A percentile compares a stretch with the other conserved stretches of the same genome.
Evolutionary conservation across 2,113 vertebrate species (phyloP).

Genomic region (Coptodon bakossiorum): DNA sequence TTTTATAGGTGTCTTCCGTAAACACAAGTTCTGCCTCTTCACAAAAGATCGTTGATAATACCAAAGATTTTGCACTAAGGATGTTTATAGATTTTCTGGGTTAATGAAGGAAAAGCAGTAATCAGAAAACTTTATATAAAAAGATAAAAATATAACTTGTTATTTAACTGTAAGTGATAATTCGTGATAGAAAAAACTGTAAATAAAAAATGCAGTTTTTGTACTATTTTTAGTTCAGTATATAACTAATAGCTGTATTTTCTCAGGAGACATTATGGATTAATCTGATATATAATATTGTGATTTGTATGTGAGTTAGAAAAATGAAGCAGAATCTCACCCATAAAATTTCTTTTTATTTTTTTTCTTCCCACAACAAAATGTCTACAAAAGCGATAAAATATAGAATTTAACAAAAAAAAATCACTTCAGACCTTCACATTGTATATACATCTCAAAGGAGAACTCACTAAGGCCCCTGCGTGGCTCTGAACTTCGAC

Average conservation of each 20-base stretch:
- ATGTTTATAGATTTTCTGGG: background rate
- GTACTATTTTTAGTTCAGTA: background rate
- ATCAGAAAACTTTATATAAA: background rate
- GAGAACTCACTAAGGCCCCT: constrained; percentile 76
- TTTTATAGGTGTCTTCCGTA: background rate
- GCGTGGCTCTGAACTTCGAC: constrained; percentile 81
- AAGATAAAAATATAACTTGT: background rate
- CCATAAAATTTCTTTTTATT: constrained; percentile 84
- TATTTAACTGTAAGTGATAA: background rate
- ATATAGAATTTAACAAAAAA: constrained; percentile 92
- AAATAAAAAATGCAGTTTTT: background rate
- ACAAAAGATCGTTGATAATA: background rate
- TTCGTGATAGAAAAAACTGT: background rate
- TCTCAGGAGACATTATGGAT: background rate
- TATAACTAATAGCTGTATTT: background rate
- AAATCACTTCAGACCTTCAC: constrained; percentile 86
- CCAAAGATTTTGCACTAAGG: background rate
- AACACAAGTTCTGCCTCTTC: background rate
- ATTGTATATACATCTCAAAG: constrained; percentile 89
- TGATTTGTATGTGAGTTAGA: background rate
- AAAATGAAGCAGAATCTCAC: constrained; percentile 72
- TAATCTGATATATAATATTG: background rate
- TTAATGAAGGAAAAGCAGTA: background rate
- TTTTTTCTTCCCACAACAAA: constrained; percentile 85
- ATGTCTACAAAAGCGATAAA: constrained; percentile 96